phyloP scores from a whole-genome alignment of 1,140 invertebrate species.

The Drosophila punjabiensis region DNA sequence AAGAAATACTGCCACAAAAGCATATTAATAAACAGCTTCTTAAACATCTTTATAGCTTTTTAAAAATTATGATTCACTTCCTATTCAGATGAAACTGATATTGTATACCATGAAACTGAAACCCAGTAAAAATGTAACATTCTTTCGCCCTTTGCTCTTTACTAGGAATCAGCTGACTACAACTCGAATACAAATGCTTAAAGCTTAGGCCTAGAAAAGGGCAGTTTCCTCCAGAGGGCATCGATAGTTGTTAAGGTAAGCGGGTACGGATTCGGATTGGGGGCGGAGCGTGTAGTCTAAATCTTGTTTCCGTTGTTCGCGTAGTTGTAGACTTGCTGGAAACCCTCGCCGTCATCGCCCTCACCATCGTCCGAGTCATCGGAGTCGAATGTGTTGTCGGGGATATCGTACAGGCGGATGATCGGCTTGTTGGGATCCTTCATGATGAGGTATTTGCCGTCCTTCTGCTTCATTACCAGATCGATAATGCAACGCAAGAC shows the following conservation, averaged over 20 bases:
- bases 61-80: not conserved
- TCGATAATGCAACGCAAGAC: conserved; percentile 99
- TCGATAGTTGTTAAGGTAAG: conserved; percentile 49
- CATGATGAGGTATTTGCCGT: conserved; percentile 99
- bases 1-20: not conserved
- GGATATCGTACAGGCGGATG: conserved; percentile 98
- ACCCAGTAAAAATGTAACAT: not conserved
- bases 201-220: conserved; percentile 28
- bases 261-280: conserved; percentile 33
- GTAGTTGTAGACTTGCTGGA: conserved; percentile 83
- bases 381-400: conserved; percentile 99
- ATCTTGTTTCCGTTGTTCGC: conserved; percentile 74
- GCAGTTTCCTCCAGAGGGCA: conserved; percentile 45
- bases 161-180: conserved; percentile 54
- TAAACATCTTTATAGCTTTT: not conserved
- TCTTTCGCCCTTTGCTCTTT: conserved; percentile 48
- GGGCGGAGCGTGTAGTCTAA: conserved; percentile 43
- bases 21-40: not conserved
- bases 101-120: not conserved
- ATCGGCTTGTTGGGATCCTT: conserved; percentile 99
- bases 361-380: conserved; percentile 95
- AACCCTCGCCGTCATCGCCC: conserved; percentile 89
- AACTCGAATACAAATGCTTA: conserved; percentile 64
- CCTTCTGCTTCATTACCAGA: conserved; percentile 98
- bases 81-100: not conserved